Evolutionary conservation across 2,113 vertebrate genomes (phyloP).

Genomic region (Sakesphorus luctuosus): DNA sequence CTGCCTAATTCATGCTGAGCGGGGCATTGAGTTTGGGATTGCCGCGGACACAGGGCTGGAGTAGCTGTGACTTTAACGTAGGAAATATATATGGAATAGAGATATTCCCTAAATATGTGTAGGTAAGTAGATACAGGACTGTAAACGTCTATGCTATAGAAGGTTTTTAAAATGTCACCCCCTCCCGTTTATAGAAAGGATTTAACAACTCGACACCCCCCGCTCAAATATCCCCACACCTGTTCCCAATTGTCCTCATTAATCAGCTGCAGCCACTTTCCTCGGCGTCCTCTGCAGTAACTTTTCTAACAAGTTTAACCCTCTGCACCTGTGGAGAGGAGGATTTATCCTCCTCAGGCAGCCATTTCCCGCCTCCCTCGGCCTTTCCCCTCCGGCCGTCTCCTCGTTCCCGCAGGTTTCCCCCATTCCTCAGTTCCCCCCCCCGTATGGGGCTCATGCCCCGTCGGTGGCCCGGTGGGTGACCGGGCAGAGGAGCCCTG

Average conservation of each 20-base stretch:
- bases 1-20: background rate
- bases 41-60: background rate
- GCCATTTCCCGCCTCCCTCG: fast-evolving
- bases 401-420: fast-evolving
- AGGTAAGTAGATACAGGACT: background rate
- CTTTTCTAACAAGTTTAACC: background rate
- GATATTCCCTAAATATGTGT: fast-evolving
- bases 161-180: background rate
- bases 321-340: background rate
- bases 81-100: fast-evolving
- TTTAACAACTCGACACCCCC: too few species aligned
- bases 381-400: fast-evolving
- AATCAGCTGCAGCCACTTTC: background rate
- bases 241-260: background rate
- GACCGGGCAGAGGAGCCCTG: background rate
- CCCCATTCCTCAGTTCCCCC: background rate
- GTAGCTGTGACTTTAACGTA: background rate
- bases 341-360: fast-evolving
- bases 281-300: fast-evolving
- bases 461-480: background rate
- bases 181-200: background rate
- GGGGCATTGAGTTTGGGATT: fast-evolving
- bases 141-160: background rate
- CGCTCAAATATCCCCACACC: background rate
- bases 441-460: background rate